Conservation (phyloP, 92 coral and sea anemone species). For the Heliopora coerulea region DNA sequence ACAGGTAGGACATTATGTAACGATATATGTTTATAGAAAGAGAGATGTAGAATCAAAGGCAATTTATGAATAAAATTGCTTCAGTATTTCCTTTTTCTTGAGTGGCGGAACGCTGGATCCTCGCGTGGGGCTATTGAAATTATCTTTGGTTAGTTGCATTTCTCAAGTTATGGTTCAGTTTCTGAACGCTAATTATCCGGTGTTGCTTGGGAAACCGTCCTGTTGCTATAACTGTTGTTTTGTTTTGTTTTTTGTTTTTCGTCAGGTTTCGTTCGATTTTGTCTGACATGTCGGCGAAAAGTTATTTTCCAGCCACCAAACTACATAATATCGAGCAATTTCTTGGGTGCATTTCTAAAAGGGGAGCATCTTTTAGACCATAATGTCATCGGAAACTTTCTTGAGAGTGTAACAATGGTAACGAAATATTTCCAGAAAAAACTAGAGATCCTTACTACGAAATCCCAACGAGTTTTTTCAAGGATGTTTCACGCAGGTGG, state of each 20-base stretch:
- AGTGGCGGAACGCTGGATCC: conserved; percentile 2
- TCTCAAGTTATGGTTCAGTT: background rate
- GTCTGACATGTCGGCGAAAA: no score
- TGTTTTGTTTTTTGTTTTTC: background rate
- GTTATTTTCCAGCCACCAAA: no score
- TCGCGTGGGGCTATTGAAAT: background rate
- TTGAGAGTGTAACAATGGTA: background rate
- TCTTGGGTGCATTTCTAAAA: background rate
- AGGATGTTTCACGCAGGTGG: no score
- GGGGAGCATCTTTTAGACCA: background rate
- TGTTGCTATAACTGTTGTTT: background rate
- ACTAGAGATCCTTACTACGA: no score
- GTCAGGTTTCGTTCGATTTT: no score
- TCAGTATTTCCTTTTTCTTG: conserved; percentile 5
- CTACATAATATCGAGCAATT: no score
- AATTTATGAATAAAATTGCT: no score
- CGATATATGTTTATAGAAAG: no score
- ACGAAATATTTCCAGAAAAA: background rate
- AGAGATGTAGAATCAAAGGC: no score
- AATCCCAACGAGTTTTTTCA: no score
- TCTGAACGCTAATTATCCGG: background rate
- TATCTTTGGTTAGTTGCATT: conserved; percentile 8
- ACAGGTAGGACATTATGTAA: no score
- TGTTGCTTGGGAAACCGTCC: background rate
- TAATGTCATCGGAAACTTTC: background rate